Evolutionary conservation across 2,888 invertebrate genomes (phyloP), one percentile per base, ranked within the genome.

Genomic region (Sphaerophoria taeniata): DNA sequence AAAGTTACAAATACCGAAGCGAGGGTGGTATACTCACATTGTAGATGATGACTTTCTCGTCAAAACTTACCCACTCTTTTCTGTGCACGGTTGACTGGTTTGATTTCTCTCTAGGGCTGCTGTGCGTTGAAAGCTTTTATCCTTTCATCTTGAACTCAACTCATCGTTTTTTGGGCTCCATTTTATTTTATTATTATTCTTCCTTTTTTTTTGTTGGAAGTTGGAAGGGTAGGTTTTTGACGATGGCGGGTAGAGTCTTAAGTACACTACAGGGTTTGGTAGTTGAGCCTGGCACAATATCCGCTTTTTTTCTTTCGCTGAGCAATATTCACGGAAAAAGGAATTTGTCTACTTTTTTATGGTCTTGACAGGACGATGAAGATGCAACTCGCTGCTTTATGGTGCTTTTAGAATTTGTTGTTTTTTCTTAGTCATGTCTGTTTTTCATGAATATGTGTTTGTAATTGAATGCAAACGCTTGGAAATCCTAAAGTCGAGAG

Each of bases 381-480:
- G 51, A 63, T 63, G 69, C 58, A 70, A 61, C 51, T 79, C 45
- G 47, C 47, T 63, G 55, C 76, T 60, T 14, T 51, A 65, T 56
- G 58, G 65, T n/a, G 67, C 60, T 73, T 61, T 53, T 36, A 12
- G 69, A 73, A 70, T 71, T 63, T 79, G 39, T 67, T 49, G 36
- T 63, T 6, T 43, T 43, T 56, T 47, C 51, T 56, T 55, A 56
- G 70, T 67, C 49, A 53, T 43, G 24, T 7, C 33, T 61, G 9
- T 6, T 61, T 6, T 83, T 79, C 75, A 63, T 69, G 36, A 70
- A 69, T 73, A 85, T 85, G 85, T 85, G 63, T 85, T 77, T 81
- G 85, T 85, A 81, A 85, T 85, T 85, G 81, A 85, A 85, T 76
- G 85, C 85, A 76, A 85, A 81, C 85, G 85, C 85, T 81, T 77